A percentile compares a stretch with the other conserved stretches of the same genome.
Conservation (phyloP, 2,888 invertebrate genomes). For the Creontiades dilutus region DNA sequence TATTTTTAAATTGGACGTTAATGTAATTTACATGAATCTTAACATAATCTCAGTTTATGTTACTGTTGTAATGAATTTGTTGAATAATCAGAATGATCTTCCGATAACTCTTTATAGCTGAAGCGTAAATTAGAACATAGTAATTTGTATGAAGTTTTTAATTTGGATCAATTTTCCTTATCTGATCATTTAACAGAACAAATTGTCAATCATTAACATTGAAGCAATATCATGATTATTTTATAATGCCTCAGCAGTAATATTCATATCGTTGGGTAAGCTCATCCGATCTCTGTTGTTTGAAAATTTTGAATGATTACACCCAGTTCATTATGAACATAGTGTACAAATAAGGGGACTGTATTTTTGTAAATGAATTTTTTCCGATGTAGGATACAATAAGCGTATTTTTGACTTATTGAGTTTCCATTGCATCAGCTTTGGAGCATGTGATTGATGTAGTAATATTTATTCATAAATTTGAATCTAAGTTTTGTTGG, state of each 20-base stretch:
- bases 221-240: slow-evolving; percentile 54
- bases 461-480: slow-evolving; percentile 45
- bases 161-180: not conserved
- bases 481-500: slow-evolving; percentile 44
- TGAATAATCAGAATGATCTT: slow-evolving; percentile 48
- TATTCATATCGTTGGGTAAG: slow-evolving; percentile 55
- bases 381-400: slow-evolving; percentile 49
- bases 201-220: not conserved
- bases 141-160: slow-evolving; percentile 14
- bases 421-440: slow-evolving; percentile 64
- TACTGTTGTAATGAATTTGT: slow-evolving; percentile 39
- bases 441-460: slow-evolving; percentile 60
- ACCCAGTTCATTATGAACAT: slow-evolving; percentile 49
- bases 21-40: not conserved
- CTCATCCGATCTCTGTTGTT: slow-evolving; percentile 43
- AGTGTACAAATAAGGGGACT: slow-evolving; percentile 75
- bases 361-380: slow-evolving; percentile 69
- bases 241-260: slow-evolving; percentile 44
- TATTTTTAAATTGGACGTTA: slow-evolving; percentile 57
- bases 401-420: slow-evolving; percentile 38
- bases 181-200: not conserved
- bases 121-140: slow-evolving; percentile 38
- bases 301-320: slow-evolving; percentile 33
- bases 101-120: slow-evolving; percentile 47
- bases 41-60: slow-evolving; percentile 21